Evolutionary conservation across 2,797 vertebrate genomes (phyloP), one percentile per base, ranked within the genome.

Genomic region (Chiloscyllium punctatum): DNA sequence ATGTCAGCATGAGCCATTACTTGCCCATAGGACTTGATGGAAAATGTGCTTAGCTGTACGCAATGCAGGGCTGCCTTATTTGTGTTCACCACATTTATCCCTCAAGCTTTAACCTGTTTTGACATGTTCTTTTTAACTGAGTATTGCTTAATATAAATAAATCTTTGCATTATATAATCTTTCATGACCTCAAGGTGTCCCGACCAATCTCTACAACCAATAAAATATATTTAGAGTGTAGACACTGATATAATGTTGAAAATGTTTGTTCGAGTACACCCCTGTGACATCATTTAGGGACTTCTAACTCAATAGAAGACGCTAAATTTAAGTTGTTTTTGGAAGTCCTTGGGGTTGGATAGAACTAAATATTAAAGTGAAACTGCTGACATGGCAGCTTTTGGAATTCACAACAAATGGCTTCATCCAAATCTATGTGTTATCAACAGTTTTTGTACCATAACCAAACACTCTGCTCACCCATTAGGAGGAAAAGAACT

Each of bases 341-440:
- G 86, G 5, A 33, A 88, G 25, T 88, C 4, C 27, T 48, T 88
- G 13, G 53, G 15, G 1, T 57, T 88, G 11, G 27, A 27, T 57
- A 30, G 53, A 84, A 23, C 13, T 21, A 88, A 88, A 57, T 57
- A 84, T 42, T 48, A 8, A 33, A 57, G 86, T 57, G 51, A 88
- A 88, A 88, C 25, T 88, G 9, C 48, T 27, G 27, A 27, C 51
- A 88, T 11, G 57, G 37, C 37, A 84, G 79, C 79, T 48, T 84
- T 84, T 84, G 79, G 53, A 88, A 88, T 88, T 88, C 51, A 33
- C 27, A 88, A 88, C 86, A 57, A 57, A 88, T 88, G 57, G 30
- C 27, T 53, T 25, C 42, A 87, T 53, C 5, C 51, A 87, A 42
- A 53, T 87, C 25, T 53, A 51, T 88, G 51, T 53, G 9, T 30